phyloP scores from a whole-genome alignment of 2,113 vertebrate genomes.

The Cyanoramphus novaezelandiae region DNA sequence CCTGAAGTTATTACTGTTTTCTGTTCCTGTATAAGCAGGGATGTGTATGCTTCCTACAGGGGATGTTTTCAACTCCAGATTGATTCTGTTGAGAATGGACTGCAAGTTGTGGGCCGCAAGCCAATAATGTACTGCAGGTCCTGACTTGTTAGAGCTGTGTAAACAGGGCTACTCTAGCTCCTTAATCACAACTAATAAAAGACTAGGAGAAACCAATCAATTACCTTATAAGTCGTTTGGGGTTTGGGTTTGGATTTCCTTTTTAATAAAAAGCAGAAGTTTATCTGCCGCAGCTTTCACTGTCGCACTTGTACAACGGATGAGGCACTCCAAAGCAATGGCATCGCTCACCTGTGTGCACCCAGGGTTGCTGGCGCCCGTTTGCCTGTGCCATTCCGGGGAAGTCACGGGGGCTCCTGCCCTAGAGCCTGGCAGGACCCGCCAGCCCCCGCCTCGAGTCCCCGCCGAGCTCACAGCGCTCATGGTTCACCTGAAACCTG shows the following conservation, averaged over 20 bases:
- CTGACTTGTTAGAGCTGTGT: conserved; percentile 75
- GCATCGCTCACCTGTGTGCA: neutral
- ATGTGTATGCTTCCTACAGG: conserved; percentile 57
- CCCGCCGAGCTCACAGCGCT: neutral
- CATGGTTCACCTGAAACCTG: conserved; percentile 22
- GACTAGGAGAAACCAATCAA: conserved; percentile 68
- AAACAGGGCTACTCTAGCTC: conserved; percentile 67
- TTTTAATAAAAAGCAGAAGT: conserved; percentile 60
- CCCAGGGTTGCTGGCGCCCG: neutral
- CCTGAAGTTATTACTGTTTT: conserved; percentile 56
- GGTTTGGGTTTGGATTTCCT: neutral
- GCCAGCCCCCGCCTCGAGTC: neutral
- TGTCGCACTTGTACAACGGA: neutral
- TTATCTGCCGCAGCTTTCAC: conserved; percentile 22
- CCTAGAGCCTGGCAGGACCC: neutral
- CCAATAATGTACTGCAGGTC: conserved; percentile 73
- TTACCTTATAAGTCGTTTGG: conserved; percentile 61
- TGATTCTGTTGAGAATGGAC: conserved; percentile 71
- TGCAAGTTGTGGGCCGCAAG: conserved; percentile 60
- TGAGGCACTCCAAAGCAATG: neutral
- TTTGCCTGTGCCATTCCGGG: neutral
- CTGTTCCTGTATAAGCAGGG: conserved; percentile 48
- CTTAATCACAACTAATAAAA: conserved; percentile 75
- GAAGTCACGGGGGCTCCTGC: neutral
- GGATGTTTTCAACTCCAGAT: conserved; percentile 71